A percentile compares a stretch with the other conserved stretches of the same genome.
phyloP scores from a whole-genome alignment of 1,140 invertebrate species.

The Eriocheir sinensis region DNA sequence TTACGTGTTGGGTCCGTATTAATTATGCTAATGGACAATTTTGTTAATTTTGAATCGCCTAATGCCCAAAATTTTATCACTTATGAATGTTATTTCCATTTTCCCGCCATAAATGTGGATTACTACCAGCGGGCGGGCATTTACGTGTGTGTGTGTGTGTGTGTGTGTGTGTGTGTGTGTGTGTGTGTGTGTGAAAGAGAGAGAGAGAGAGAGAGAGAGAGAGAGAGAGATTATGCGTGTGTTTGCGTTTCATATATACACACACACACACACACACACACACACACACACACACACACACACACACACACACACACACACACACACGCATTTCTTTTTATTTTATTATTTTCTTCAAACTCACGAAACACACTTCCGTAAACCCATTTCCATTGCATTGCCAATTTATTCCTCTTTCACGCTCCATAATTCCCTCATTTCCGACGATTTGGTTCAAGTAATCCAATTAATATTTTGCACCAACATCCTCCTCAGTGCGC shows the following conservation, averaged over 20 bases:
- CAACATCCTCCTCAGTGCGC: slow-evolving; percentile 1
- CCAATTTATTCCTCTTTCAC: background rate
- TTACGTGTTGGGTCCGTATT: background rate
- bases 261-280: background rate
- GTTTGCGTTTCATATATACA: background rate
- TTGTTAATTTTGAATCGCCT: background rate
- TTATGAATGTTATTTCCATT: background rate
- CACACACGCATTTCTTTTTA: background rate
- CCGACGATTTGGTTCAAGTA: background rate
- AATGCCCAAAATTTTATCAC: background rate
- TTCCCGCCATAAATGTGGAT: background rate
- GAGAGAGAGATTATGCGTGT: background rate
- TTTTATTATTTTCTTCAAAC: background rate
- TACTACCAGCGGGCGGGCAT: no score
- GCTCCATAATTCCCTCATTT: slow-evolving; percentile 12
- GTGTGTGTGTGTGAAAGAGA: no score
- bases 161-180: no score
- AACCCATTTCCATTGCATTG: background rate
- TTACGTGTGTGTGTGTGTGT: background rate
- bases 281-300: slow-evolving; percentile 6
- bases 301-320: slow-evolving; percentile 35
- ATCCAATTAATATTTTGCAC: slow-evolving; percentile 7
- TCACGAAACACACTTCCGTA: background rate
- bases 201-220: no score
- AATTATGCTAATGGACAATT: background rate